Evolutionary conservation across 2,888 invertebrate species (phyloP).

Genomic region (Diabrotica balteata): DNA sequence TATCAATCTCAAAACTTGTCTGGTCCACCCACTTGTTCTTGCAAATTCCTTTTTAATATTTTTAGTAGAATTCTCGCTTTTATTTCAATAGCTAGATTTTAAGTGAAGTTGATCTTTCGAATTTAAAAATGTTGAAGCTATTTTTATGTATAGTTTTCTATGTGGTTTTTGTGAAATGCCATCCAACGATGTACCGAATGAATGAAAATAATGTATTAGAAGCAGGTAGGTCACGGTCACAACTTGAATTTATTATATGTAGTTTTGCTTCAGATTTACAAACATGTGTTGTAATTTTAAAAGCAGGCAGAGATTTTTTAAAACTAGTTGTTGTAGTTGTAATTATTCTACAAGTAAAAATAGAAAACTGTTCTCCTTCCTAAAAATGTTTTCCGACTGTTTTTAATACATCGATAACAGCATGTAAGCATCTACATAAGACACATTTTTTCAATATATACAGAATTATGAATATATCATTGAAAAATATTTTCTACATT

Average conservation of each 20-base stretch:
- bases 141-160: constrained; percentile 29
- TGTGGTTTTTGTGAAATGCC: constrained; percentile 34
- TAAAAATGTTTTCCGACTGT: no score
- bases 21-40: constrained; percentile 24
- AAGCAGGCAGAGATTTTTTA: no score
- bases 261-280: neutral
- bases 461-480: no score
- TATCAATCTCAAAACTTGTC: neutral
- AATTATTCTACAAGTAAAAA: no score
- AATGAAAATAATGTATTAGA: constrained; percentile 63
- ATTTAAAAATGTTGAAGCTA: constrained; percentile 27
- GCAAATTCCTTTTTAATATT: constrained; percentile 32
- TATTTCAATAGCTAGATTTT: constrained; percentile 30
- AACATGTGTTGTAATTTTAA: no score
- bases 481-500: no score
- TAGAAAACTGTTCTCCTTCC: no score
- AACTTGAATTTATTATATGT: neutral
- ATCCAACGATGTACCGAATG: constrained; percentile 62
- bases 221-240: constrained; percentile 57
- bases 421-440: no score
- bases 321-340: no score
- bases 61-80: constrained; percentile 33
- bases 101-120: constrained; percentile 10
- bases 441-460: no score
- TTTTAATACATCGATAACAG: no score